phyloP scores from a whole-genome alignment of 2,113 vertebrate genomes.

The Notarius quadriscutis region DNA sequence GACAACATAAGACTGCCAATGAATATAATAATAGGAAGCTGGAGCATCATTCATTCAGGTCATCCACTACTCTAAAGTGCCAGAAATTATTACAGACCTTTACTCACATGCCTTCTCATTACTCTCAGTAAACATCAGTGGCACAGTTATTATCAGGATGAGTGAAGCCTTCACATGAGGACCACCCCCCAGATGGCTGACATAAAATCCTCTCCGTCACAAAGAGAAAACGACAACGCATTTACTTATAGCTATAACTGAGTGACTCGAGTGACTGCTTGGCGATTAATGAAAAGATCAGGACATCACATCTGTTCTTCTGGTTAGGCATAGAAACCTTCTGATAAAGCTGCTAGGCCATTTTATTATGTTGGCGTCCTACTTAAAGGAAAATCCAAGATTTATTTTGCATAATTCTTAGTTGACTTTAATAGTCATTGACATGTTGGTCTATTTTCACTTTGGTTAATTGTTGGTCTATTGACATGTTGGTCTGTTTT shows the following conservation, averaged over 20 bases:
- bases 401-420: not conserved
- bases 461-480: not conserved
- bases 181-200: not conserved
- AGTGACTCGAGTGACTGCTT: not conserved
- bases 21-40: not conserved
- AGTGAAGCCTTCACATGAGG: not conserved
- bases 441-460: not conserved
- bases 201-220: not conserved
- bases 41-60: not conserved
- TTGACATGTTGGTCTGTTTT: not conserved
- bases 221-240: not conserved
- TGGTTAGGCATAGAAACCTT: not conserved
- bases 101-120: not conserved
- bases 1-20: not conserved
- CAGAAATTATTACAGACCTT: not conserved
- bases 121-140: constrained; percentile 1
- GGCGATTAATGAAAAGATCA: not conserved
- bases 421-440: not conserved
- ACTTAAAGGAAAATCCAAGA: not conserved
- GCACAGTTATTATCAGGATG: not conserved
- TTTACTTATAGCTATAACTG: not conserved
- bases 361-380: not conserved
- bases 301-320: not conserved
- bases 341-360: not conserved
- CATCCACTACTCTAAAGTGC: not conserved